Evolutionary conservation across 2,888 invertebrate species (phyloP).

Genomic region (Hypomecis punctinalis): DNA sequence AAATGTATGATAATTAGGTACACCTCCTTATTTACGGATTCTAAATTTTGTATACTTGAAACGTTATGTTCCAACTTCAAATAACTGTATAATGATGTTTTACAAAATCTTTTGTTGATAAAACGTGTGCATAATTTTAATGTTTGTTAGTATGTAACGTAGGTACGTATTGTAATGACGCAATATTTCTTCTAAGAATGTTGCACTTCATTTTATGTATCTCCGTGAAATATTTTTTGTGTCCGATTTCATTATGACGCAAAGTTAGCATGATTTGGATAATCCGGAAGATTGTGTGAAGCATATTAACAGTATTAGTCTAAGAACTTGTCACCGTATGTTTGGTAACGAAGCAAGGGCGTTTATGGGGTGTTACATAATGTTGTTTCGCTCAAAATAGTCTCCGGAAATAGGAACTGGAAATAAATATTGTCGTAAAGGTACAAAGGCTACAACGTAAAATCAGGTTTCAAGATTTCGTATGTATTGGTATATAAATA

Average conservation of each 20-base stretch:
- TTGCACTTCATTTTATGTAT: too few species aligned
- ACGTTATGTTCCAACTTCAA: background rate
- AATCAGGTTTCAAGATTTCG: too few species aligned
- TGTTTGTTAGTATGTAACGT: background rate
- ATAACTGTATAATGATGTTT: background rate
- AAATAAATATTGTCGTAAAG: background rate
- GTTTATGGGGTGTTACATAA: background rate
- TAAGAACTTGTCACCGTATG: conserved; percentile 2
- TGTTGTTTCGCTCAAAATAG: conserved; percentile 5
- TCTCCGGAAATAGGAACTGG: conserved; percentile 13
- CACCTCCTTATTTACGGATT: background rate
- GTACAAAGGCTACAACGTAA: background rate
- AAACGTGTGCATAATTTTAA: conserved; percentile 9
- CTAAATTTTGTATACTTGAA: background rate
- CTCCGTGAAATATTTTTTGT: too few species aligned
- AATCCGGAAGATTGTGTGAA: conserved; percentile 6
- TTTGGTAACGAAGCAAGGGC: background rate
- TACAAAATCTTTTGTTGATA: conserved; percentile 18
- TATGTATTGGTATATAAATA: too few species aligned
- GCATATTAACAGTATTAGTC: conserved; percentile 3
- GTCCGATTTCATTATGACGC: too few species aligned
- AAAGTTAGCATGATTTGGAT: background rate
- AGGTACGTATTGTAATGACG: background rate
- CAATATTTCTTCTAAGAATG: background rate
- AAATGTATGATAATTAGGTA: too few species aligned